Evolutionary conservation across 2,888 invertebrate species (phyloP).

Genomic region (Athetis lepigone): DNA sequence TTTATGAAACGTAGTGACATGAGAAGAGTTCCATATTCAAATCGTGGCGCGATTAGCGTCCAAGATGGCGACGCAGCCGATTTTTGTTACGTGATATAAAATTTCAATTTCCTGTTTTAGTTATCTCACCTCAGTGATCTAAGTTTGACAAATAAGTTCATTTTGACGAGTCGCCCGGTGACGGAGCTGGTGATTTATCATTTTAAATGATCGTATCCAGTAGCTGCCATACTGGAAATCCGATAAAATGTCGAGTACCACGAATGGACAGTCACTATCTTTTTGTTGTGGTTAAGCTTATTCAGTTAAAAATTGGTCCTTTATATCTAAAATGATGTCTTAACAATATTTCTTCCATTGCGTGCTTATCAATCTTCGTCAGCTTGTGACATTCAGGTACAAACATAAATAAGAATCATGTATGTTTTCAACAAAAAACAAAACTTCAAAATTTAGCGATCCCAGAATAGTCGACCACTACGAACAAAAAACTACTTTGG

Average conservation of each 20-base stretch:
- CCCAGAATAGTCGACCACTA: conserved; percentile 1
- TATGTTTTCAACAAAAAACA: conserved; percentile 11
- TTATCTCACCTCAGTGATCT: conserved; percentile 86
- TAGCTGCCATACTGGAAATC: conserved; percentile 74
- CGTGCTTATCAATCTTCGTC: conserved; percentile 58
- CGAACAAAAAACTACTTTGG: conserved; percentile 22
- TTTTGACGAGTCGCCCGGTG: conserved; percentile 86
- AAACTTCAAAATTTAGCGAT: conserved; percentile 24
- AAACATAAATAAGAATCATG: conserved; percentile 30
- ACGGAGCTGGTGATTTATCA: conserved; percentile 82
- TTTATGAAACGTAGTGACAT: conserved; percentile 66
- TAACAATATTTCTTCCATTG: conserved; percentile 45
- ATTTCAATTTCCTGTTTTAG: conserved; percentile 89
- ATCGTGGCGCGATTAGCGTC: conserved; percentile 85
- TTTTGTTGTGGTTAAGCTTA: conserved; percentile 51
- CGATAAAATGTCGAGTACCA: conserved; percentile 68
- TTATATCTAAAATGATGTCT: conserved; percentile 53
- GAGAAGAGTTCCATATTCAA: conserved; percentile 87
- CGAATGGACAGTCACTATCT: conserved; percentile 45
- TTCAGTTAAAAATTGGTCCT: conserved; percentile 56
- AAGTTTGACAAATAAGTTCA: conserved; percentile 89
- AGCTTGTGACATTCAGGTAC: conserved; percentile 34
- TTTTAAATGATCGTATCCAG: conserved; percentile 78
- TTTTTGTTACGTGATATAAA: conserved; percentile 89
- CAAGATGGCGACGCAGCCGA: conserved; percentile 83